Evolutionary conservation across 2,797 vertebrate genomes (phyloP), one percentile per base, ranked within the genome.

Genomic region (Adrianichthys oophorus): DNA sequence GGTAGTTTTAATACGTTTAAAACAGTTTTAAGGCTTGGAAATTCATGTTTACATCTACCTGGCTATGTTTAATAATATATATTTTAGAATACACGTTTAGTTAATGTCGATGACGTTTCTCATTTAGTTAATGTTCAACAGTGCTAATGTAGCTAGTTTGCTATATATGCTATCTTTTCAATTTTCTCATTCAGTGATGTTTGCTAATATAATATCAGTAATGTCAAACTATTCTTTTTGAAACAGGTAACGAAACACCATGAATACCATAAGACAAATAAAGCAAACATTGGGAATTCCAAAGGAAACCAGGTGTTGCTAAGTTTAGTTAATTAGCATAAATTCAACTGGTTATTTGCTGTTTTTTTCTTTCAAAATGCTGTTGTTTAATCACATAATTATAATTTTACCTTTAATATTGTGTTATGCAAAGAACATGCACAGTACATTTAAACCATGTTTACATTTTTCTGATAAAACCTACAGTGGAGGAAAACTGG

Each of bases 231-330:
- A 10, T 1, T 1, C 65, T 1, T 67, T 67, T 57, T 44, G 23
- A 23, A 61, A 67, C 70, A 84, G 81, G 50, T 23, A 41, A 55
- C 16, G 4, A 10, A 18, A 54, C 24, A 3, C 59, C 65, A 93
- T 93, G 92, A 92, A 88, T 74, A 83, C 89, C 32, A 23, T 78
- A 4, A 90, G 65, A 82, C 91, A 83, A 65, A 88, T 93, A 18
- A 92, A 91, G 61, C 90, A 93, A 53, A 84, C 89, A 64, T 72
- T 93, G 65, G 88, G 46, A 62, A 80, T 90, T 52, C 80, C 88
- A 7, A 42, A 68, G 6, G 88, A 68, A 72, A 84, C 49, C 79
- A 88, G 89, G 92, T 92, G 65, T 4, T 63, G 57, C 62, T 4
- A 7, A 5, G 45, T n/a, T 53, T 12, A n/a, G 2, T 15, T n/a